A percentile compares a stretch with the other conserved stretches of the same genome.
Conservation (phyloP, 2,888 invertebrate species). For the Hyles lineata region DNA sequence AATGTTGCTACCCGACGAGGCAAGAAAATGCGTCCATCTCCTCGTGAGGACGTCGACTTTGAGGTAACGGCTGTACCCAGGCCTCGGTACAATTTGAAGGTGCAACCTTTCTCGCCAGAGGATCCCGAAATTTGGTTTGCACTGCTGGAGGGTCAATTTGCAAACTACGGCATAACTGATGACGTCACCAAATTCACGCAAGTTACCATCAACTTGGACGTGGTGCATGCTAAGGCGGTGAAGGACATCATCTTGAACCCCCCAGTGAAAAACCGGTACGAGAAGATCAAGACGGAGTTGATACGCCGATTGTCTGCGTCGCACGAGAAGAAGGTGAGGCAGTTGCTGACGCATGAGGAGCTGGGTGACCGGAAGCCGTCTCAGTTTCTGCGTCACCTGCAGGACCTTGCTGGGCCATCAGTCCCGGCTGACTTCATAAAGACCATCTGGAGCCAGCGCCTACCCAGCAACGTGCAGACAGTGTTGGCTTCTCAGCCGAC, state of each 20-base stretch:
- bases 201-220: slow-evolving; percentile 15
- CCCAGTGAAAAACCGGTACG: not conserved
- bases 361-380: slow-evolving; percentile 41
- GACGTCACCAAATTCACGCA: slow-evolving; percentile 13
- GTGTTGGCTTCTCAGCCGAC: slow-evolving; percentile 33
- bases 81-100: no score
- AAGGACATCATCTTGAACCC: slow-evolving; percentile 14
- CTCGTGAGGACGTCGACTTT: no score
- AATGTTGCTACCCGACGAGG: no score
- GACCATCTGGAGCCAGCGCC: slow-evolving; percentile 33
- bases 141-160: slow-evolving; percentile 30
- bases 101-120: slow-evolving; percentile 18
- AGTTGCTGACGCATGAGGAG: slow-evolving; percentile 37
- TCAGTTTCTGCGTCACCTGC: slow-evolving; percentile 36
- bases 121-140: slow-evolving; percentile 31
- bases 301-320: not conserved
- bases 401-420: slow-evolving; percentile 35
- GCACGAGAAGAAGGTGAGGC: slow-evolving; percentile 33
- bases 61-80: no score
- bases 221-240: slow-evolving; percentile 17
- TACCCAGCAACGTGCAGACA: slow-evolving; percentile 28
- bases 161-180: not conserved
- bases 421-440: slow-evolving; percentile 35
- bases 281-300: not conserved
- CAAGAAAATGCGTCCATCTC: no score